These are phyloP conservation scores for Eupithecia inturbata DNA, from an alignment of 2,888 invertebrate genomes.

Conservation along the genomic window DNA sequence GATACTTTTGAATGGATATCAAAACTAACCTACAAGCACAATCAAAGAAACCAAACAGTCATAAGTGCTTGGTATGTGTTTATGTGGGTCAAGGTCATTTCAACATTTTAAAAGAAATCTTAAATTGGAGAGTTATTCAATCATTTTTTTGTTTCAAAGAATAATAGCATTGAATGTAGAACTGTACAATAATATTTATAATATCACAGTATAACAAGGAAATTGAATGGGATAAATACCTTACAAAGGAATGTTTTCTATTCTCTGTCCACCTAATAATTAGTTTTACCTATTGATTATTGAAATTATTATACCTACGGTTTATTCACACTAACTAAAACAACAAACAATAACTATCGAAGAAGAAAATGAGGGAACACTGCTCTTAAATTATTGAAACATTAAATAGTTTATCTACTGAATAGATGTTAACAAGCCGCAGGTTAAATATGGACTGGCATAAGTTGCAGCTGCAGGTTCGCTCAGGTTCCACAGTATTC, in stretches of 20 bases:
- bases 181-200: background rate
- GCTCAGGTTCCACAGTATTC: background rate
- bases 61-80: conserved; percentile 33
- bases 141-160: background rate
- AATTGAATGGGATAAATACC: background rate
- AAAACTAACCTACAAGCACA: background rate
- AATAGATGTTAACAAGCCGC: background rate
- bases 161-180: background rate
- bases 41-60: conserved; percentile 19
- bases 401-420: background rate
- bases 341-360: background rate
- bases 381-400: background rate
- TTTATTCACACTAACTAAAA: background rate
- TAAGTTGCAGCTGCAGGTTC: background rate
- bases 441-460: background rate
- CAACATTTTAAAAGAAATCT: conserved; percentile 27
- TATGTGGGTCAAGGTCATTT: conserved; percentile 62
- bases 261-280: background rate
- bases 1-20: background rate
- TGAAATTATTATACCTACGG: background rate
- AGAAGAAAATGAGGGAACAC: background rate
- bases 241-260: background rate
- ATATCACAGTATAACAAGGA: background rate
- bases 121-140: background rate
- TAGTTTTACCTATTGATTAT: background rate